Percentiles rank a stretch among this genome's conserved stretches.
These are phyloP conservation scores for Clivina fossor DNA, from an alignment of 2,888 invertebrate genomes.

Conservation along the genomic window DNA sequence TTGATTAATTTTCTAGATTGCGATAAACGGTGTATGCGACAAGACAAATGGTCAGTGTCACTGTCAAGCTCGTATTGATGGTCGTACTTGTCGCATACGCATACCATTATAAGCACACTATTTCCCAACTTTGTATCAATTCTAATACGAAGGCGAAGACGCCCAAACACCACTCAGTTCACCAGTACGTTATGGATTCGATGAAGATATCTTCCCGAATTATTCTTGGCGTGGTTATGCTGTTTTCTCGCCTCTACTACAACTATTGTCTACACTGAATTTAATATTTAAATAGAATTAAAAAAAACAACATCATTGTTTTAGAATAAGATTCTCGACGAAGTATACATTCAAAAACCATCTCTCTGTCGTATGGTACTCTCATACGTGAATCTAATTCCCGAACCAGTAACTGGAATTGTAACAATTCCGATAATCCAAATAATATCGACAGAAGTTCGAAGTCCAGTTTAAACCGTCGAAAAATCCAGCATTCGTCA, in stretches of 20 bases:
- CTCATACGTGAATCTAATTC: constrained; percentile 80
- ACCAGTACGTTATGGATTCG: constrained; percentile 75
- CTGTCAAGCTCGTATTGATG: constrained; percentile 88
- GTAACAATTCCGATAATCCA: constrained; percentile 78
- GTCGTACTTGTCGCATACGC: constrained; percentile 83
- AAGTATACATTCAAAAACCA: constrained; percentile 67
- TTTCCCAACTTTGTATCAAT: constrained; percentile 92
- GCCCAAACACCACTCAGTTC: constrained; percentile 72
- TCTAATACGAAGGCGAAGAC: constrained; percentile 89
- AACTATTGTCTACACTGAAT: constrained; percentile 49
- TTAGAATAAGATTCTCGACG: constrained; percentile 85
- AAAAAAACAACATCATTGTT: no score
- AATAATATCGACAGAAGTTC: no score
- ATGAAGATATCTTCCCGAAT: constrained; percentile 78
- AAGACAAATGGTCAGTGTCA: constrained; percentile 84
- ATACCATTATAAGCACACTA: constrained; percentile 88
- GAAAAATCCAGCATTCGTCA: constrained; percentile 71
- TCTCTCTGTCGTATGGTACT: constrained; percentile 72
- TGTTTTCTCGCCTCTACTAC: constrained; percentile 80
- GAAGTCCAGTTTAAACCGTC: constrained; percentile 76
- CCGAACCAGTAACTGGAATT: constrained; percentile 72
- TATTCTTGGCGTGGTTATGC: constrained; percentile 99
- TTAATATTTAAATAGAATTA: constrained; percentile 1
- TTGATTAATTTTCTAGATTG: constrained; percentile 66
- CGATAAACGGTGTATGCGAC: constrained; percentile 78